Conservation (phyloP, 2,797 vertebrate genomes). For the Falco rusticolus region DNA sequence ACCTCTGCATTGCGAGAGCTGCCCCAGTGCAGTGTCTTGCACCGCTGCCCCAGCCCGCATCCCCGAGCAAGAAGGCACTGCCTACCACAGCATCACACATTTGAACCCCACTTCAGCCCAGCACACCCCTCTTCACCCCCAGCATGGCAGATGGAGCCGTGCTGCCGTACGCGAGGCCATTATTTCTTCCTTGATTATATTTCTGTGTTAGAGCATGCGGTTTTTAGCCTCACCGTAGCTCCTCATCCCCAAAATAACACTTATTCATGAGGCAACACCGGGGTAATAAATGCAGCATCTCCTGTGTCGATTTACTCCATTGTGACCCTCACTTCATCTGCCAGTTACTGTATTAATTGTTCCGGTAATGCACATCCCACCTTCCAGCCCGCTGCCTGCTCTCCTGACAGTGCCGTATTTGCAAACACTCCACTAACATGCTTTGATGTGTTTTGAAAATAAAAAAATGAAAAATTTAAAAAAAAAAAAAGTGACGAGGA, state of each 20-base stretch:
- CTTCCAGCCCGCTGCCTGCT: background rate
- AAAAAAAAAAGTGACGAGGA: background rate
- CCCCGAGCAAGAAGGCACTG: background rate
- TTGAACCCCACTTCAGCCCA: background rate
- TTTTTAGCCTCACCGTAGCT: background rate
- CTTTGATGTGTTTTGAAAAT: background rate
- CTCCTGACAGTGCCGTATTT: background rate
- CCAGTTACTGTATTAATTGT: background rate
- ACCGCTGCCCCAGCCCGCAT: background rate
- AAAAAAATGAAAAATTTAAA: too few relatives aligned
- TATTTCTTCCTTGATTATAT: background rate
- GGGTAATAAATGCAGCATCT: background rate
- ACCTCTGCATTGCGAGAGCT: background rate
- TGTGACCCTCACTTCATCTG: background rate
- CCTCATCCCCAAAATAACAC: background rate
- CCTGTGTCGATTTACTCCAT: background rate
- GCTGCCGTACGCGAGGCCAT: accelerated
- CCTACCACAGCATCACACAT: accelerated
- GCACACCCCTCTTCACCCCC: background rate
- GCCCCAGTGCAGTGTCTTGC: too few relatives aligned
- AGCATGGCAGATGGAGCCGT: background rate
- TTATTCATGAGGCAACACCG: background rate
- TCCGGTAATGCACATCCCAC: background rate
- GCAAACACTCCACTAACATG: background rate
- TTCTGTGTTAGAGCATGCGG: background rate